phyloP scores from a whole-genome alignment of 2,888 invertebrate genomes.

The Acleris cristana region DNA sequence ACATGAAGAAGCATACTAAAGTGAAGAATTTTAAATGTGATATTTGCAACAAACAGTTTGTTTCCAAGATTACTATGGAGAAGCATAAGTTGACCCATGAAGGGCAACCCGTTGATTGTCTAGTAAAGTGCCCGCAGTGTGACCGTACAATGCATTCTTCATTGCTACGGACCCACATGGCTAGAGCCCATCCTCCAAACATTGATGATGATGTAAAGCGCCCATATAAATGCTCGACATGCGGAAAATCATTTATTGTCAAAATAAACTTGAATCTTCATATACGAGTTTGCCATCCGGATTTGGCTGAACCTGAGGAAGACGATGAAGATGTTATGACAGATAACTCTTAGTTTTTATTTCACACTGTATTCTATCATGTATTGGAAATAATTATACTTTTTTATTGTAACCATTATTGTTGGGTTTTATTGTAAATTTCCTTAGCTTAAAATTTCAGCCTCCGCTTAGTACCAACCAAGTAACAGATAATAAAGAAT shows the following conservation, averaged over 20 bases:
- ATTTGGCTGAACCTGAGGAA: slow-evolving; percentile 74
- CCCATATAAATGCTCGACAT: slow-evolving; percentile 75
- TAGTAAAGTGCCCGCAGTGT: slow-evolving; percentile 76
- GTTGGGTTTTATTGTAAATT: slow-evolving; percentile 43
- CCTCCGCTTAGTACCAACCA: background rate
- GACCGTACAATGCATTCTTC: slow-evolving; percentile 76
- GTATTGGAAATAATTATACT: slow-evolving; percentile 68
- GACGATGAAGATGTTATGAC: slow-evolving; percentile 80
- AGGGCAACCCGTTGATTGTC: slow-evolving; percentile 75
- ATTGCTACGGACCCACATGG: slow-evolving; percentile 68
- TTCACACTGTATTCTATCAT: slow-evolving; percentile 47
- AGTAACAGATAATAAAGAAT: too few species aligned
- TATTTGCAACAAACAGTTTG: slow-evolving; percentile 74
- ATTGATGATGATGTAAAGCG: slow-evolving; percentile 75
- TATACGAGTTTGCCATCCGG: slow-evolving; percentile 76
- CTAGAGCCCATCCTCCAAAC: slow-evolving; percentile 66
- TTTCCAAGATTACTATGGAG: slow-evolving; percentile 79
- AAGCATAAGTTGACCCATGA: slow-evolving; percentile 75
- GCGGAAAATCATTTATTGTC: slow-evolving; percentile 77
- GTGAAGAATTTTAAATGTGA: slow-evolving; percentile 80
- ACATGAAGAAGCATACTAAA: slow-evolving; percentile 80
- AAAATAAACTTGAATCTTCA: slow-evolving; percentile 77
- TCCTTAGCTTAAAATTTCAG: background rate
- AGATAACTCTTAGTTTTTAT: slow-evolving; percentile 69
- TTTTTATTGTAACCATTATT: slow-evolving; percentile 63